Evolutionary conservation across 2,888 invertebrate genomes (phyloP).

Genomic region (Mechanitis mazaeus): DNA sequence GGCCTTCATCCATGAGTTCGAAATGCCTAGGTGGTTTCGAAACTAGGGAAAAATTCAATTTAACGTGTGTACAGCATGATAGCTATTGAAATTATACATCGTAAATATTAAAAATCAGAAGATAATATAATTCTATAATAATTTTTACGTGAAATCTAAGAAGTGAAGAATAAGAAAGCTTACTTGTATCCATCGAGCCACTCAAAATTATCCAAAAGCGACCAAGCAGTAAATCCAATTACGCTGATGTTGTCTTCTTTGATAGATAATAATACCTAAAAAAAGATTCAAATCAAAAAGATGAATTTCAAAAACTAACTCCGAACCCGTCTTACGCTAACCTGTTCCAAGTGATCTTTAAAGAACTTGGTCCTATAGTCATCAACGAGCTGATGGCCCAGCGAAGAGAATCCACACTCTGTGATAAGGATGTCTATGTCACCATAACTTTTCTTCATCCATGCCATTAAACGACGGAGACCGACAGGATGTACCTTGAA

Average conservation of each 20-base stretch:
- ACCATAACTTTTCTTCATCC: slow-evolving; percentile 56
- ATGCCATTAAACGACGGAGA: slow-evolving; percentile 27
- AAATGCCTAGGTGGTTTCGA: too few relatives aligned
- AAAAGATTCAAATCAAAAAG: background rate
- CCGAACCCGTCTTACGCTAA: slow-evolving; percentile 19
- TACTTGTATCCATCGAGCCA: slow-evolving; percentile 82
- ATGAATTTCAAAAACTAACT: too few relatives aligned
- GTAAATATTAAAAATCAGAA: too few relatives aligned
- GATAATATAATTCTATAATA: too few relatives aligned
- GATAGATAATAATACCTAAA: slow-evolving; percentile 39
- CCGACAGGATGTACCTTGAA: slow-evolving; percentile 32
- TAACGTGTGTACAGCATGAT: too few relatives aligned
- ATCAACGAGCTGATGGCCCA: slow-evolving; percentile 41
- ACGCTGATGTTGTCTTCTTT: slow-evolving; percentile 73
- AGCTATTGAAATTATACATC: too few relatives aligned
- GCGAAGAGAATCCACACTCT: slow-evolving; percentile 60
- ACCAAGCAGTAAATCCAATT: slow-evolving; percentile 82
- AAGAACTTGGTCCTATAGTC: slow-evolving; percentile 36
- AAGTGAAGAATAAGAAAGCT: slow-evolving; percentile 34
- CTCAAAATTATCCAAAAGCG: slow-evolving; percentile 85
- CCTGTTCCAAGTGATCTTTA: slow-evolving; percentile 43
- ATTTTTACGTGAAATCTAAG: too few relatives aligned
- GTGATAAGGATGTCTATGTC: slow-evolving; percentile 58
- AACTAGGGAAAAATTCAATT: too few relatives aligned
- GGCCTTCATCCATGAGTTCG: too few relatives aligned